Evolutionary conservation across 2,113 vertebrate species (phyloP), one percentile per base, ranked within the genome.

Genomic region (Etheostoma spectabile): DNA sequence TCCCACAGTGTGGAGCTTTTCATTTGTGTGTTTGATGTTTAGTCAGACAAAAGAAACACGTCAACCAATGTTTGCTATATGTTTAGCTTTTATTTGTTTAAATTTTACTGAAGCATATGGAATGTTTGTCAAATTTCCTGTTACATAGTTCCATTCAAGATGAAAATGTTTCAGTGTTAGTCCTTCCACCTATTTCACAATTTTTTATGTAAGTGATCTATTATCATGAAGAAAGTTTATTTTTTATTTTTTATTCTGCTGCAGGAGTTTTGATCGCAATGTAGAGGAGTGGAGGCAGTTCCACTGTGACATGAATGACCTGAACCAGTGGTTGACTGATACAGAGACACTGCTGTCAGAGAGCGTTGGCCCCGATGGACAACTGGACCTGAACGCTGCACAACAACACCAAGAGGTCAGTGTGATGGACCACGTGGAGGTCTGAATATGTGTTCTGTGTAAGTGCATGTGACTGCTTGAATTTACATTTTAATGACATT

Each of bases 221-320:
- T 38, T 33, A 13, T 62, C 42, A 4, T 45, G 13, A 46, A 64
- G 21, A 24, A 22, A 46, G 8, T 16, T 4, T 45, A 38, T 55
- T 3, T 76, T 42, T 27, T 27, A 2, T 27, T 52, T 30, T 10
- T 57, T 84, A 22, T 79, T 66, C 42, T 57, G 57, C 33, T 73
- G 10, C 88, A 99, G 98, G 80, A 91, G 91, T 68, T 98, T 97
- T 49, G 97, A 98, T 18, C 91, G 93, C 21, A 94, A 96, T 0
- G 1, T 97, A 2, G 97, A 98, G 89, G 96, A 93, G 6, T 99
- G 98, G 98, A 94, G 96, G 45, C 96, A 95, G 80, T 99, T 99
- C 88, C 97, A 99, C 76, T 96, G 96, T 56, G 97, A 99, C 68
- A 92, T 97, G 57, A 97, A 91, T 6, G 97, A 99, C 81, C 88